These are phyloP conservation scores for Catocala nupta DNA, from an alignment of 2,888 invertebrate species.

Conservation along the genomic window DNA sequence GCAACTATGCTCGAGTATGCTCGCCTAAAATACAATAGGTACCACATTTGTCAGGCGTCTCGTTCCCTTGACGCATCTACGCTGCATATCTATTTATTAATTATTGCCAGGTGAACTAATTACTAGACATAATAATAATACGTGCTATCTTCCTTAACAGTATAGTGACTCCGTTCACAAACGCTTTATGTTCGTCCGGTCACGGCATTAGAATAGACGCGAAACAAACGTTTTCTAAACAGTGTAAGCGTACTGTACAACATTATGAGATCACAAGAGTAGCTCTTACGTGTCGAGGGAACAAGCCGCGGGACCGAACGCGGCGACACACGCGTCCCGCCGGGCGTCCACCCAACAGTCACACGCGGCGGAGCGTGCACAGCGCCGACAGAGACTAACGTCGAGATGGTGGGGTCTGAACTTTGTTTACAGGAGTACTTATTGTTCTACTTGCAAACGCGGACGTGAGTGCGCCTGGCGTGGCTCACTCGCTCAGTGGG, in stretches of 20 bases:
- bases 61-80: too few species aligned
- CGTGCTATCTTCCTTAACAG: not conserved
- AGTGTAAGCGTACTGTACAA: not conserved
- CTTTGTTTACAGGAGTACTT: conserved; percentile 40
- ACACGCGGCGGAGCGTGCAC: not conserved
- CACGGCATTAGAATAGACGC: not conserved
- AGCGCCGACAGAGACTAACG: not conserved
- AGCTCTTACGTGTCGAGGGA: not conserved
- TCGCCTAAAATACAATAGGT: too few species aligned
- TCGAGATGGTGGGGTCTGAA: conserved; percentile 37
- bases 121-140: too few species aligned
- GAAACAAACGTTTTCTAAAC: not conserved
- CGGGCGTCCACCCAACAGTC: not conserved
- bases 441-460: conserved; percentile 27
- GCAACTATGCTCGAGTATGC: too few species aligned
- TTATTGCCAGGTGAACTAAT: too few species aligned
- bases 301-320: too few species aligned
- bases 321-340: too few species aligned
- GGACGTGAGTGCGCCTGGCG: not conserved
- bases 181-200: too few species aligned
- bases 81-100: too few species aligned
- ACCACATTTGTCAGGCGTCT: too few species aligned
- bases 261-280: conserved; percentile 1
- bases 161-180: not conserved
- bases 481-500: too few species aligned